Base-by-base conservation (phyloP, 1,140 invertebrate species). In the Bombus superbus region DNA sequence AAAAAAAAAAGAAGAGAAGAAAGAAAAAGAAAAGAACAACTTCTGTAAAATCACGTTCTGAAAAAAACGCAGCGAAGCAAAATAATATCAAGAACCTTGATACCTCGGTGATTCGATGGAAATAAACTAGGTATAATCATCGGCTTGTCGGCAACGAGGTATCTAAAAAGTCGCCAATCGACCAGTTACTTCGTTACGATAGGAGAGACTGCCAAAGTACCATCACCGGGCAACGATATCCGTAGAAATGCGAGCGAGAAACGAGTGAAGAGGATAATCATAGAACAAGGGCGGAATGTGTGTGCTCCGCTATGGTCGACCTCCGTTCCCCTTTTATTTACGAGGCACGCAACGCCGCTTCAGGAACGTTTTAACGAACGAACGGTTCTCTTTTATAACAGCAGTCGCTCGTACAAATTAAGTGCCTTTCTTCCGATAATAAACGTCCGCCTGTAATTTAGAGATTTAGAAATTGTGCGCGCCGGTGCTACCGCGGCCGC, bases 341-440 rank as follows among this genome's bases (percentile, higher is more conserved):
- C 73, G 89, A 91, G 87, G 68, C 89, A 89, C 89, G 89, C 90
- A 90, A 69, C 83, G 35, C 73, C 86, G 82, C 80, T 90, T 90
- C 66, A 53, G 64, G 57, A 90, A 81, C 83, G 89, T 83, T 90
- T 90, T 81, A 90, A 90, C 89, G 86, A 88, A 90, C 86, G 77
- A 90, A 90, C 81, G 89, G 89, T 81, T 90, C 83, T 86, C 86
- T 73, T 66, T 88, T 71, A 73, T 82, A 90, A 90, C 89, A 81
- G 68, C 83, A 69, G 83, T 84, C 90, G 83, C 81, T 86, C 82
- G 89, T 90, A 88, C 89, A 91, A 91, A 91, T 91, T 91, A 91
- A 91, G 89, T 91, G 82, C 78, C 90, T 91, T 85, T 91, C 89
- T 91, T 91, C 75, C 89, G 87, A 91, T 88, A 90, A 83, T 90